These are phyloP conservation scores for Pharmacophagus antenor DNA, from an alignment of 2,888 invertebrate genomes.

Conservation along the genomic window DNA sequence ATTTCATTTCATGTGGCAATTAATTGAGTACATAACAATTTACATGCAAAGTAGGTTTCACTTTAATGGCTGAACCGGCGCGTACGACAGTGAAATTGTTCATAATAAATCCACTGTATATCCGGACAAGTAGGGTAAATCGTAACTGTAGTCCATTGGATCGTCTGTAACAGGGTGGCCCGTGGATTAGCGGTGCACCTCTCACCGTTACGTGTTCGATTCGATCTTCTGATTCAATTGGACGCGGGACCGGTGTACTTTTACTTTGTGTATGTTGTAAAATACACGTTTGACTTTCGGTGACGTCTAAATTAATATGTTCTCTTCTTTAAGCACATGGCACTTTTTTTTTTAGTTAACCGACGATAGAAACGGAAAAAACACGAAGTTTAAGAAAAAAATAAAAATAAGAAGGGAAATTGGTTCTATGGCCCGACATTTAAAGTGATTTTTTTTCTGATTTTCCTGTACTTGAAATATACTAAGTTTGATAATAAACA, in stretches of 20 bases:
- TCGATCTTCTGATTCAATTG: slow-evolving; percentile 46
- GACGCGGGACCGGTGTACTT: slow-evolving; percentile 29
- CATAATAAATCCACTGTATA: slow-evolving; percentile 35
- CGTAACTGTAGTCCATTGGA: slow-evolving; percentile 44
- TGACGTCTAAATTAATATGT: no score
- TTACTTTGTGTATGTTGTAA: slow-evolving; percentile 10
- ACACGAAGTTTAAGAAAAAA: no score
- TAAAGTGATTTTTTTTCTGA: no score
- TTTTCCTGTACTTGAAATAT: no score
- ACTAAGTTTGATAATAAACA: no score
- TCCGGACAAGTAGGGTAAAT: slow-evolving; percentile 51
- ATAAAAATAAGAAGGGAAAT: no score
- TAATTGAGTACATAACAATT: slow-evolving; percentile 14
- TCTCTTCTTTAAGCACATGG: no score
- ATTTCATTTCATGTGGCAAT: slow-evolving; percentile 12
- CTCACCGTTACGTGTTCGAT: slow-evolving; percentile 44
- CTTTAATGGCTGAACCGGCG: slow-evolving; percentile 18
- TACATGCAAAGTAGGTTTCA: slow-evolving; percentile 25
- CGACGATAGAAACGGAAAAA: no score
- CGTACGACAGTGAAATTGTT: slow-evolving; percentile 34
- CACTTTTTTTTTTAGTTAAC: no score
- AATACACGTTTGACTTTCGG: slow-evolving; percentile 7
- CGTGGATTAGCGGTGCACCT: slow-evolving; percentile 42
- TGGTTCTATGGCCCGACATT: no score
- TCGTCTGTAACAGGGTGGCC: slow-evolving; percentile 38